Evolutionary conservation across 2,797 vertebrate species (phyloP), one percentile per base, ranked within the genome.

Genomic region (Serranus cabrilla): DNA sequence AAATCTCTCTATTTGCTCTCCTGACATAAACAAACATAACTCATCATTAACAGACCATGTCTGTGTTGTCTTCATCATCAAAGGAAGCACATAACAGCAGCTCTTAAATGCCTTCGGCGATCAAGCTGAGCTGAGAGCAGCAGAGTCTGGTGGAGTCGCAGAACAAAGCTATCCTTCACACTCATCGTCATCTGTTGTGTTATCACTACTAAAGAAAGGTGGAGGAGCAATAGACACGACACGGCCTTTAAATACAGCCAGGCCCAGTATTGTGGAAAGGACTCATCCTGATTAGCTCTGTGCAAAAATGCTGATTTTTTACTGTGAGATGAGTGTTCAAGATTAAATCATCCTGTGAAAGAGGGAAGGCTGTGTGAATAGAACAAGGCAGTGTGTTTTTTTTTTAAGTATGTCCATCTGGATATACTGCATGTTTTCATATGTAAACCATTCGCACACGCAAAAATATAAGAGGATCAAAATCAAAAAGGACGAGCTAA

Each of bases 131-230:
- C 61, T 57, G 66, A 69, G 40, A 71, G 64, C 23, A 37, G 46
- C 68, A 16, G 27, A 64, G 76, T 76, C 21, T 59, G 18, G 11
- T 56, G 34, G 56, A 76, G 73, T 58, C 16, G 1, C 57, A 40
- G 49, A 43, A 81, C 43, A 65, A 80, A 79, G 40, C 42, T 6
- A 40, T 65, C 58, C 60, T 55, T 72, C 74, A 21, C 61, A 68
- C 54, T 54, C 31, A 39, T 21, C 54, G 60, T 74, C 74, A 52
- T 79, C 66, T 70, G 70, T 54, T 59, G 50, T 71, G 27, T 70
- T 63, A 64, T 61, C 47, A 42, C 39, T 37, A 25, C 14, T 50
- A 11, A 50, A 59, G 37, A 67, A 66, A 65, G 59, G 57, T 62
- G 54, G 71, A 58, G 46, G 66, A 69, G 40, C 40, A 51, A 57